Evolutionary conservation across 2,888 invertebrate genomes (phyloP).

Genomic region (Camptogramma bilineatum): DNA sequence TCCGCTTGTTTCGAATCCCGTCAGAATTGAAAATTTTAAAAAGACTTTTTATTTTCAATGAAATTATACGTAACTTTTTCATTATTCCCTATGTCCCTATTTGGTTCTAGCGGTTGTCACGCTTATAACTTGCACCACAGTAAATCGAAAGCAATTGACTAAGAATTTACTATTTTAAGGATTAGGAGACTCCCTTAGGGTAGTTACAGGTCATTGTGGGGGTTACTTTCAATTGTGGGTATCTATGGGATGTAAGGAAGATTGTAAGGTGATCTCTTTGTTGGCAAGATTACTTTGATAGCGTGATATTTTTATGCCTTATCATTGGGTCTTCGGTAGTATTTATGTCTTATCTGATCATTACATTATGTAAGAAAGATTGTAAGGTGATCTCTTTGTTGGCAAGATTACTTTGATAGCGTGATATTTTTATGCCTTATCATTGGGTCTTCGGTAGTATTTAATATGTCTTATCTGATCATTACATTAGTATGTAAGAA

Average conservation of each 20-base stretch:
- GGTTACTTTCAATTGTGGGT: constrained; percentile 48
- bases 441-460: not conserved
- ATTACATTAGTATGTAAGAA: no score
- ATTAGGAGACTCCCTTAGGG: constrained; percentile 43
- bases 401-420: not conserved
- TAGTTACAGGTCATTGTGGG: constrained; percentile 37
- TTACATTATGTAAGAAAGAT: not conserved
- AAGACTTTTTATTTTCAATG: no score
- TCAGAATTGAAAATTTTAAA: no score
- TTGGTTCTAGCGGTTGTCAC: not conserved
- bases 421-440: not conserved
- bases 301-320: not conserved
- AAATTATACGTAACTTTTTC: no score
- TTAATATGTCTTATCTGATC: no score
- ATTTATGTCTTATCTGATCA: no score
- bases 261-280: not conserved
- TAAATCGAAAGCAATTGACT: constrained; percentile 66
- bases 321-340: not conserved
- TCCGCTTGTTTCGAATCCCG: no score
- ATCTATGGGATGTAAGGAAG: constrained; percentile 15
- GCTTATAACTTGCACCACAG: constrained; percentile 44
- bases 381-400: not conserved
- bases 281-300: not conserved
- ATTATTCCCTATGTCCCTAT: not conserved
- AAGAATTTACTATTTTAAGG: constrained; percentile 51